phyloP scores from a whole-genome alignment of 2,797 vertebrate genomes.

The Austrolebias charrua region DNA sequence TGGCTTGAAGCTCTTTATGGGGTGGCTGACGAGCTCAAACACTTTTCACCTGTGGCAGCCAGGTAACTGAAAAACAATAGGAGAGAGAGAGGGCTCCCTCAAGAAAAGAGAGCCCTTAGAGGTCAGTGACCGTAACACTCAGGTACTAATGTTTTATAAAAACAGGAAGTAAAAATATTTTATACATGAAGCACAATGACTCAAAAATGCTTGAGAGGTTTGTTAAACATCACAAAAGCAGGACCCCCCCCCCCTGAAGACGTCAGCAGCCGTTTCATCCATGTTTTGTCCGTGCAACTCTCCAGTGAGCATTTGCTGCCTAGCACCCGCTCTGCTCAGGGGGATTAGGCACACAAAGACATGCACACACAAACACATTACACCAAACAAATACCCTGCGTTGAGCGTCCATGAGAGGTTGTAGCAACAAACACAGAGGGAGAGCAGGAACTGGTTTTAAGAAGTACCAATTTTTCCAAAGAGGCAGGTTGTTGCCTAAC shows the following conservation, averaged over 20 bases:
- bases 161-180: neutral
- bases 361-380: constrained; percentile 25
- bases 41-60: no score
- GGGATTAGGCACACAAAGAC: constrained; percentile 73
- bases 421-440: constrained; percentile 37
- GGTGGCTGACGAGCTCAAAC: no score
- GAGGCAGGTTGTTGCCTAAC: constrained; percentile 8
- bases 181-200: neutral
- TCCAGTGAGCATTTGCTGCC: constrained; percentile 71
- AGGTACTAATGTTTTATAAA: neutral
- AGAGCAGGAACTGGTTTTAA: constrained; percentile 27
- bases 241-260: neutral
- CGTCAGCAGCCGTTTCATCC: constrained; percentile 27
- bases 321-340: constrained; percentile 74
- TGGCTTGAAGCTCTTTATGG: no score
- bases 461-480: constrained; percentile 18
- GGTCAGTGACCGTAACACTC: no score
- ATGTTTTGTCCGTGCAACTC: constrained; percentile 63
- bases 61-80: no score
- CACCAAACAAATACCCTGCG: constrained; percentile 38
- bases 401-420: constrained; percentile 42
- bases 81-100: no score
- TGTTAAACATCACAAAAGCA: constrained; percentile 13
- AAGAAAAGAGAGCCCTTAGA: no score
- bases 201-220: neutral